Evolutionary conservation across 2,113 vertebrate species (phyloP).

Genomic region (Mastomys coucha): DNA sequence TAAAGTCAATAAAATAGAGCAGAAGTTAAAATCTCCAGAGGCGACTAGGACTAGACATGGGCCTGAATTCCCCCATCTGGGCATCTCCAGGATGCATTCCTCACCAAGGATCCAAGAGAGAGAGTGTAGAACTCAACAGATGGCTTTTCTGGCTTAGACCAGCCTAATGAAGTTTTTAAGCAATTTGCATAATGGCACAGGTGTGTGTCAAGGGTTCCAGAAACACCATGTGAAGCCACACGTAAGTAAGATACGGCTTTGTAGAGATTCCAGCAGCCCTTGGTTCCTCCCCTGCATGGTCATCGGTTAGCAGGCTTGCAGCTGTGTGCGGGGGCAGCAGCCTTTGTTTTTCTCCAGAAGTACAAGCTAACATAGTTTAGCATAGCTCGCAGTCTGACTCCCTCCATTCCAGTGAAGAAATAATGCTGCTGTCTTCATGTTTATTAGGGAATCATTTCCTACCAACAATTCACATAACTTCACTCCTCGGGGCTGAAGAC

Average conservation of each 20-base stretch:
- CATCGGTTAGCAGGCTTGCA: neutral
- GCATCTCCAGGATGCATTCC: conserved; percentile 87
- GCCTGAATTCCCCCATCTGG: conserved; percentile 80
- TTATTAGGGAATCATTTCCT: neutral
- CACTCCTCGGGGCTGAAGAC: neutral
- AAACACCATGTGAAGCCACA: conserved; percentile 79
- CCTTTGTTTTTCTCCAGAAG: neutral
- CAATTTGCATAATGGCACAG: conserved; percentile 88
- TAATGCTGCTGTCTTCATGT: neutral
- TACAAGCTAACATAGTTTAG: neutral
- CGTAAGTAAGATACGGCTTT: conserved; percentile 66
- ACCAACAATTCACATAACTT: neutral
- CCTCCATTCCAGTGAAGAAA: neutral
- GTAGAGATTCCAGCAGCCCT: neutral
- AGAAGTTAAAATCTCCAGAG: conserved; percentile 71
- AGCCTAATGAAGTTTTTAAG: conserved; percentile 89
- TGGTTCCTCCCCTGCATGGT: neutral
- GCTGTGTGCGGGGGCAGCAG: neutral
- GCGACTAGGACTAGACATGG: conserved; percentile 65
- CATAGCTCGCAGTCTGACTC: neutral
- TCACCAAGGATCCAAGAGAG: conserved; percentile 82
- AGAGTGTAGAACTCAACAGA: conserved; percentile 88
- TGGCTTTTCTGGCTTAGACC: conserved; percentile 87
- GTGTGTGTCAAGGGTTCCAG: conserved; percentile 87
- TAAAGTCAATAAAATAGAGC: conserved; percentile 47